Base-by-base conservation (phyloP, 37 sponge, comb jelly and placozoan genomes). In the Beroe forskalii region DNA sequence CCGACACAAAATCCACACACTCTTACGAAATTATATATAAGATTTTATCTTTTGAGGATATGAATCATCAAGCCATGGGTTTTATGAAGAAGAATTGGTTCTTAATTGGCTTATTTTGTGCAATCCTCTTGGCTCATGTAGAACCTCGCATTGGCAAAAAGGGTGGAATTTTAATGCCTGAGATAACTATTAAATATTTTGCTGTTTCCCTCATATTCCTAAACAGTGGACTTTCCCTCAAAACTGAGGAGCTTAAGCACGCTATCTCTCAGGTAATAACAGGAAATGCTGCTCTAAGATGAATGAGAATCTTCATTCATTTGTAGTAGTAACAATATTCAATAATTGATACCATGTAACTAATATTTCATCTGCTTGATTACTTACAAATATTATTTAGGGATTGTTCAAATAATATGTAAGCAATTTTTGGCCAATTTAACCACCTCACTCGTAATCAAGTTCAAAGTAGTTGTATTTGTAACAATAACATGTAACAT, bases 161-260 rank as follows among this genome's bases (percentile, higher is more conserved):
- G 80, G 95, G 94, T 91, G 96, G 97, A 92, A 69, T 94, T 0
- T 91, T 98, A 14, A 63, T 67, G 28, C 99, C 99, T 28, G 96
- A 94, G 35, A 91, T 95, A 23, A 96, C 99, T 0, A 93, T 98
- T 3, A 96, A 94, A 63, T 94, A 93, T 60, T 90, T 98, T 62
- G 96, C 95, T 55, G 99, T 98, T 0, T 96, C 92, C 30, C 32
- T 89, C 3, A 98, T 98, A n/a, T 98, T 98, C 93, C 93, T 98
- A 66, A 95, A 92, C 90, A 98, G 96, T 89, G 99, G 99, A 23
- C 92, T 98, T 6, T 96, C 96, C 3, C 69, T 98, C 20, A 96
- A 93, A 41, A 95, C 96, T 22, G 97, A 97, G 93, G 98, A 95
- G 83, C 62, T 97, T 27, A 62, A 76, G 22, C 64, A 92, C 9